Conservation (phyloP, 2,113 vertebrate genomes). For the Formicarius rufipectus region DNA sequence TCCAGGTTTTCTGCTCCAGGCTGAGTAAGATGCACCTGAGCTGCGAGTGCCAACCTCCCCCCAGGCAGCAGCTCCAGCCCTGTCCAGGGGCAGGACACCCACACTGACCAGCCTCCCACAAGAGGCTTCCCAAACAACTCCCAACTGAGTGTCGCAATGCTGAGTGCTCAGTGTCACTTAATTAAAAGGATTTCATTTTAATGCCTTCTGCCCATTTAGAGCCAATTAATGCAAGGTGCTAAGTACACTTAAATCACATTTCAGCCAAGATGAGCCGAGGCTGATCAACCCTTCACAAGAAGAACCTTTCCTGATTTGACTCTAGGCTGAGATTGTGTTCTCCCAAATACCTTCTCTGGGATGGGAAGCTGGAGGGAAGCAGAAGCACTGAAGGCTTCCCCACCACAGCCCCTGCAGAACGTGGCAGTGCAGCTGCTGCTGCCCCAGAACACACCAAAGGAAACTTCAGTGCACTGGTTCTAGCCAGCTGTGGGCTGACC, state of each 20-base stretch:
- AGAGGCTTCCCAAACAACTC: neutral
- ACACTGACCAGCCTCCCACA: neutral
- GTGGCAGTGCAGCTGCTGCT: neutral
- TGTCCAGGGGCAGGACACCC: neutral
- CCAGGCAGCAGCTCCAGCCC: constrained; percentile 7
- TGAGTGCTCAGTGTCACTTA: constrained; percentile 18
- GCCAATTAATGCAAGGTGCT: neutral
- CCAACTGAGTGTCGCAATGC: neutral
- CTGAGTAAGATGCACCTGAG: neutral
- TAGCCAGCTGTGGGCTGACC: neutral
- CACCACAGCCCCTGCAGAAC: neutral
- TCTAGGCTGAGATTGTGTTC: neutral
- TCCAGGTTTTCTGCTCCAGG: constrained; percentile 39
- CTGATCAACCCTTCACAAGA: neutral
- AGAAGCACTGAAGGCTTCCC: neutral
- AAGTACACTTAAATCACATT: constrained; percentile 2
- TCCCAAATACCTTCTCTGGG: neutral
- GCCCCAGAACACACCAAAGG: accelerated
- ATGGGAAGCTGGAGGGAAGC: neutral
- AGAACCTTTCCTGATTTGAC: neutral
- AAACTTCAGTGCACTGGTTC: neutral
- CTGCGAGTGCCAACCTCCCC: neutral
- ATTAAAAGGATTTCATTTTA: constrained; percentile 44
- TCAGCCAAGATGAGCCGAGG: neutral
- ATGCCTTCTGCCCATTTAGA: constrained; percentile 26